These are phyloP conservation scores for Melanogrammus aeglefinus DNA, from an alignment of 2,797 vertebrate species.

Conservation along the genomic window DNA sequence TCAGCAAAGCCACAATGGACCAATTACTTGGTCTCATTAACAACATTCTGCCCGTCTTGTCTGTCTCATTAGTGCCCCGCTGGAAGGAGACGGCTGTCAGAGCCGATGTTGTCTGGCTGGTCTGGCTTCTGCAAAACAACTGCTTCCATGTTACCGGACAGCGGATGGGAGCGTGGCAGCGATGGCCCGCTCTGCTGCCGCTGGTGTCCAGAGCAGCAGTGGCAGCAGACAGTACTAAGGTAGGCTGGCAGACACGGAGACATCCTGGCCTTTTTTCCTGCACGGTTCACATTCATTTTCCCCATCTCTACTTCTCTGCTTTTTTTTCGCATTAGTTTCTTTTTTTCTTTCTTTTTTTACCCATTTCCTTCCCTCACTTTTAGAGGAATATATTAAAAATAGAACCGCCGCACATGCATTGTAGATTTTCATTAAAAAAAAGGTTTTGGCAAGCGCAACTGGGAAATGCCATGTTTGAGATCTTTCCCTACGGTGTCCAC, in stretches of 20 bases:
- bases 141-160: neutral
- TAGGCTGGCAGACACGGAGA: too few relatives aligned
- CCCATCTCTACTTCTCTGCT: too few relatives aligned
- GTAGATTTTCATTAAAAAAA: constrained; percentile 31
- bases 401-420: neutral
- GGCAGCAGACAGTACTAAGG: too few relatives aligned
- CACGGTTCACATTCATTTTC: too few relatives aligned
- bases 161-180: neutral
- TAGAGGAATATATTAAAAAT: neutral
- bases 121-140: neutral
- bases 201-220: too few relatives aligned
- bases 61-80: constrained; percentile 45
- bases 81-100: constrained; percentile 21
- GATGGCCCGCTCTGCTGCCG: too few relatives aligned
- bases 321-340: too few relatives aligned
- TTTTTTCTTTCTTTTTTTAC: too few relatives aligned
- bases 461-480: constrained; percentile 16
- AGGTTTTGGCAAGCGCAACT: constrained; percentile 25
- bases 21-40: constrained; percentile 49
- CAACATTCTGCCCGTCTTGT: constrained; percentile 37
- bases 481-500: constrained; percentile 37
- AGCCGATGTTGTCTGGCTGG: constrained; percentile 24
- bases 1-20: constrained; percentile 45
- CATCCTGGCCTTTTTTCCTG: too few relatives aligned
- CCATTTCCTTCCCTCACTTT: neutral